Evolutionary conservation across 2,113 vertebrate species (phyloP).

Genomic region (Coracopsis vasa): DNA sequence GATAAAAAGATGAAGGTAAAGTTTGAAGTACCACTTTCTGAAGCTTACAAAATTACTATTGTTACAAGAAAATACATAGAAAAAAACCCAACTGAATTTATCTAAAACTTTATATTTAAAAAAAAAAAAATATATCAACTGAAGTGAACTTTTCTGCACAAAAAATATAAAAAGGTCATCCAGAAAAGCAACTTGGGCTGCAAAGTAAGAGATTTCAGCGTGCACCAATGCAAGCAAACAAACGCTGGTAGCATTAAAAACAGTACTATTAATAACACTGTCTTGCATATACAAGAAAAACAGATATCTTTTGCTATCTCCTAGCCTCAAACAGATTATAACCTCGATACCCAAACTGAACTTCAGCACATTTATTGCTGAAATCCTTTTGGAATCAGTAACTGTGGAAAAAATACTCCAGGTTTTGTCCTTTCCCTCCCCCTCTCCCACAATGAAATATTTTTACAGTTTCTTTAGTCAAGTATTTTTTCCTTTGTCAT

Average conservation of each 20-base stretch:
- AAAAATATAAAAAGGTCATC: neutral
- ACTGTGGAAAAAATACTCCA: neutral
- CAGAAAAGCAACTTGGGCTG: neutral
- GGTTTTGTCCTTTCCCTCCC: neutral
- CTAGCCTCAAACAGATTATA: neutral
- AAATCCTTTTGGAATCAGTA: neutral
- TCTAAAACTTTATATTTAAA: neutral
- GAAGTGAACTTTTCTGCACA: neutral
- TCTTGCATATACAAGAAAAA: neutral
- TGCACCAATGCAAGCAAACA: neutral
- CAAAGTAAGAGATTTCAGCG: neutral
- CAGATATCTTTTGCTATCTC: neutral
- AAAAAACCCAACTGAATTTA: neutral
- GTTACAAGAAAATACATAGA: neutral
- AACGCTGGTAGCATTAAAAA: neutral
- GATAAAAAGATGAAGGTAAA: neutral
- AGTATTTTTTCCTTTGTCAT: neutral
- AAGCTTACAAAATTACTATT: neutral
- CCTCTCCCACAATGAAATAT: neutral
- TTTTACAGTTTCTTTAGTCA: neutral
- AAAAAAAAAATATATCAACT: neutral
- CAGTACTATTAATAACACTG: neutral
- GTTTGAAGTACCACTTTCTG: neutral
- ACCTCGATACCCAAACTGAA: neutral
- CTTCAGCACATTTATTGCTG: neutral